Evolutionary conservation across 2,888 invertebrate species (phyloP), one percentile per base, ranked within the genome.

Genomic region (Nomada goodeniana): DNA sequence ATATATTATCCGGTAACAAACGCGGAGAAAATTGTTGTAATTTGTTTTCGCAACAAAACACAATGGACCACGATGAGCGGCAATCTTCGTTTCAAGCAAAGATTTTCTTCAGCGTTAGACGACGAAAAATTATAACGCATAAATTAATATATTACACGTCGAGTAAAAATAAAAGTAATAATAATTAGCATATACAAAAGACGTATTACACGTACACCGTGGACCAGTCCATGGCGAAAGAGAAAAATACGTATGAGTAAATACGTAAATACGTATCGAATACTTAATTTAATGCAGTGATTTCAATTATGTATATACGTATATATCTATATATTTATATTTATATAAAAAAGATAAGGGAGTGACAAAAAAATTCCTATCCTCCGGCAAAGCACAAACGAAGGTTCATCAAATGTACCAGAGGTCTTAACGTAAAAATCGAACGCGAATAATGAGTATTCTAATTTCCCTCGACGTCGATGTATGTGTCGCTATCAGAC

Each of bases 171-270:
- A 55, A 18, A 55, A 50, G 5, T 64, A 50, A 0, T 64, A 55
- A 84, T 87, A 87, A 71, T 81, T 36, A 77, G 82, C 88, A 91
- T 90, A 84, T 86, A 68, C 89, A 91, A 91, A 92, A 89, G 83
- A 89, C 86, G 86, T 86, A 86, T 87, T 87, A 73, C 11, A 57
- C 84, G 44, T 60, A 44, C 57, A 15, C 86, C 87, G 89, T 83
- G 88, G 90, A 90, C 90, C 91, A 88, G 92, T 91, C 92, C 83
- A 90, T 88, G 89, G 89, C 82, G 84, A 77, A 86, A 88, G 63
- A 88, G 85, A 79, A 83, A 88, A 61, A 88, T 85, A 86, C 88
- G 29, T 70, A 87, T 83, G 81, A n/a, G n/a, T n/a, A n/a, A n/a
- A n/a, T n/a, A n/a, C n/a, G n/a, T n/a, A n/a, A n/a, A n/a, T n/a